Base-by-base conservation (phyloP, 2,797 vertebrate genomes). In the Moxostoma hubbsi region DNA sequence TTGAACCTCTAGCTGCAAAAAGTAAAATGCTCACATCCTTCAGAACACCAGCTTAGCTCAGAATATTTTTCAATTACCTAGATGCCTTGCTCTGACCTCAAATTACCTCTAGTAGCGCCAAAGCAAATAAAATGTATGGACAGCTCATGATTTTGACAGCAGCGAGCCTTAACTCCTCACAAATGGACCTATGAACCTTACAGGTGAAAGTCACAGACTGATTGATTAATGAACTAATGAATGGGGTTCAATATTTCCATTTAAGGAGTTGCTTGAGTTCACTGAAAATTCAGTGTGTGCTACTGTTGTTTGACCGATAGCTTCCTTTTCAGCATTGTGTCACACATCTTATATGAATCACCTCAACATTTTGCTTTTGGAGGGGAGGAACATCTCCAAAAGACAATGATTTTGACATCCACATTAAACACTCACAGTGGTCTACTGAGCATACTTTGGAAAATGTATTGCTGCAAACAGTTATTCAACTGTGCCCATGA, bases 11-110 rank as follows among this genome's bases (percentile, higher is more conserved):
- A 18, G 8, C 62, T 53, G 46, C 62, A 12, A 9, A 73, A 58
- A 63, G 49, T 51, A 36, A 76, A 80, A 58, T 6, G 8, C 59
- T 78, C 46, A 77, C 80, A 80, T 85, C 82, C 84, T 83, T 49
- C 46, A 75, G 64, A 81, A 61, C 51, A 58, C 64, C 66, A 46
- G 51, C 75, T 65, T 18, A 57, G 9, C 55, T 43, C 64, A 1
- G 18, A 36, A 53, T 12, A 62, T 46, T 16, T 64, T 12, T 45
- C 11, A 58, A 64, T 16, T 64, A 68, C 55, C 73, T 43, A 75
- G 10, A 7, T 73, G 9, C 36, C 58, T 46, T n/a, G 16, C 15
- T 15, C 7, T 54, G n/a, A 51, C 15, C 62, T 69, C 47, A 46
- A 4, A 24, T 62, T 16, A 8, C 5, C n/a, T 11, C 16, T 7